Evolutionary conservation across 2,888 invertebrate genomes (phyloP).

Genomic region (Doris montereyensis): DNA sequence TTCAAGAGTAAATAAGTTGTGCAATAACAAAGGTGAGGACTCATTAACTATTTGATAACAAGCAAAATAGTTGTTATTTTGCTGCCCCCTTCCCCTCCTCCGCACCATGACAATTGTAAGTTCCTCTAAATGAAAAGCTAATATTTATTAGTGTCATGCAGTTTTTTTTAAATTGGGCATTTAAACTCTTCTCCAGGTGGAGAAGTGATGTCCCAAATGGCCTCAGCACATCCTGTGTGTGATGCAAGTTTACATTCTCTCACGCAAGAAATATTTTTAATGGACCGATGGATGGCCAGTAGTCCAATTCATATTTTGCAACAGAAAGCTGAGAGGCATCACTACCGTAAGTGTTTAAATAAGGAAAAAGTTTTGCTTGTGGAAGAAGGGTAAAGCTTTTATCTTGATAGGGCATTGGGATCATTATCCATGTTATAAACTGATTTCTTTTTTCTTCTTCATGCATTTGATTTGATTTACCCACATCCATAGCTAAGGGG

Average conservation of each 20-base stretch:
- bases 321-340: background rate
- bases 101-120: constrained; percentile 8
- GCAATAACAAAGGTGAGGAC: no score
- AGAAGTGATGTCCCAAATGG: background rate
- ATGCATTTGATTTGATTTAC: no score
- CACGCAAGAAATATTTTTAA: constrained; percentile 15
- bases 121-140: background rate
- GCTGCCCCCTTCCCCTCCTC: no score
- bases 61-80: no score
- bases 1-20: no score
- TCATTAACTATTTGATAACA: no score
- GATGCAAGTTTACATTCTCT: constrained; percentile 1
- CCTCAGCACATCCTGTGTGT: background rate
- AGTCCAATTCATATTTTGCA: constrained; percentile 25
- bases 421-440: no score
- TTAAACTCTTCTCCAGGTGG: background rate
- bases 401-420: no score
- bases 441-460: no score
- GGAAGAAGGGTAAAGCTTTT: no score
- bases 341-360: constrained; percentile 35
- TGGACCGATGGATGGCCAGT: background rate
- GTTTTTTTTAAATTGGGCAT: background rate
- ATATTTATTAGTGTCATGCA: background rate
- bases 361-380: no score
- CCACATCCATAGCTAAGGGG: no score